A percentile compares a stretch with the other conserved stretches of the same genome.
Conservation (phyloP, 2,113 vertebrate species). For the Tautogolabrus adspersus region DNA sequence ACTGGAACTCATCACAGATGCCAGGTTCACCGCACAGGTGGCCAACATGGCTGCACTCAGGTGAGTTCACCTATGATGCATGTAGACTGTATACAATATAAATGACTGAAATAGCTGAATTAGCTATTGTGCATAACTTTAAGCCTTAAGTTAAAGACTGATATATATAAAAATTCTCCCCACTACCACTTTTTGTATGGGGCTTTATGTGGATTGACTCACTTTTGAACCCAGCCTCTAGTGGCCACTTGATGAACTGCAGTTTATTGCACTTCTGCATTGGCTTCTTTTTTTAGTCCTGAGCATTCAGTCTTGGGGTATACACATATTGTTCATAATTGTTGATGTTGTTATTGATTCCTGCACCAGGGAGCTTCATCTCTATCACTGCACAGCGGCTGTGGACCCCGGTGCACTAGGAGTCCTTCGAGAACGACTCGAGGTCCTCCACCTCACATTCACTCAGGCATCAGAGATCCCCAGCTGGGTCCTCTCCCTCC, state of each 20-base stretch:
- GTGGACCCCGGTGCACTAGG: slow-evolving; percentile 78
- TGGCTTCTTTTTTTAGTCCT: too few species aligned
- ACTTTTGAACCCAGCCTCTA: too few species aligned
- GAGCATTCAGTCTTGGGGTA: too few species aligned
- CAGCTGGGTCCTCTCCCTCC: slow-evolving; percentile 81
- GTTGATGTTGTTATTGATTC: background rate
- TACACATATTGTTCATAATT: too few species aligned
- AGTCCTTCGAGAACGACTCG: slow-evolving; percentile 79
- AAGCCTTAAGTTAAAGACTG: too few species aligned
- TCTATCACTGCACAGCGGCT: slow-evolving; percentile 79
- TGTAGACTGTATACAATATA: too few species aligned
- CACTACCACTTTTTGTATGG: background rate
- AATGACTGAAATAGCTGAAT: too few species aligned
- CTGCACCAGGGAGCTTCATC: slow-evolving; percentile 81
- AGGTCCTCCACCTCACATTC: slow-evolving; percentile 82
- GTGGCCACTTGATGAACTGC: too few species aligned
- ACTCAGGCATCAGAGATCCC: slow-evolving; percentile 81
- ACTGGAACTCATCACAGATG: slow-evolving; percentile 82
- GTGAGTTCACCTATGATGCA: slow-evolving; percentile 44
- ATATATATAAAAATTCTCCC: too few species aligned
- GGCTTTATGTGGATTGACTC: too few species aligned
- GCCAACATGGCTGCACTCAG: slow-evolving; percentile 81
- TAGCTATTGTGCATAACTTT: too few species aligned
- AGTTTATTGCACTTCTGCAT: too few species aligned
- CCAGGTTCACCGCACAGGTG: slow-evolving; percentile 79